A percentile compares a stretch with the other conserved stretches of the same genome.
phyloP scores from a whole-genome alignment of 2,888 invertebrate genomes.

The Polyommatus iphigenia region DNA sequence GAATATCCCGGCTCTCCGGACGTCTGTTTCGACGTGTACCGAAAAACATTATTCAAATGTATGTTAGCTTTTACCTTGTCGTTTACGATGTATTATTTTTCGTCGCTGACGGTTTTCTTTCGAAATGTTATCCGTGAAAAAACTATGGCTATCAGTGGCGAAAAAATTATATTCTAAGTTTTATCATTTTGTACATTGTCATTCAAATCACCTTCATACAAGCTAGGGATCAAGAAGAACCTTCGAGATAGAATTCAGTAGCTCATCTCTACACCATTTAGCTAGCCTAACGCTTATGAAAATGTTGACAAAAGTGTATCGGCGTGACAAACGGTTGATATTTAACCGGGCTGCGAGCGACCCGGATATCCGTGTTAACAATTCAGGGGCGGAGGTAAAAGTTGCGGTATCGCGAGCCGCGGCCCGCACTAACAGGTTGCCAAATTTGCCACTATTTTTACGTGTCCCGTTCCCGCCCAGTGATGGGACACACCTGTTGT shows the following conservation, averaged over 20 bases:
- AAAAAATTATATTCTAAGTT: too few relatives aligned
- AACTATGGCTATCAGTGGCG: too few relatives aligned
- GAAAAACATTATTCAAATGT: slow-evolving; percentile 30
- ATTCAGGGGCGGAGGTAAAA: slow-evolving; percentile 51
- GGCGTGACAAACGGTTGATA: slow-evolving; percentile 26
- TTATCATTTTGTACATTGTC: too few relatives aligned
- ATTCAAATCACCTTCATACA: too few relatives aligned
- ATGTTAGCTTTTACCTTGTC: background rate
- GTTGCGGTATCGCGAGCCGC: slow-evolving; percentile 51
- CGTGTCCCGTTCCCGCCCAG: slow-evolving; percentile 60
- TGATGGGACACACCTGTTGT: slow-evolving; percentile 76
- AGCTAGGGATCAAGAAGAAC: too few relatives aligned
- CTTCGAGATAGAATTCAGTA: too few relatives aligned
- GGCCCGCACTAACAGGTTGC: slow-evolving; percentile 68
- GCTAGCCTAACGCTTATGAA: slow-evolving; percentile 2
- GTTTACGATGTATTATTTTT: background rate
- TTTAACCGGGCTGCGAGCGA: slow-evolving; percentile 36
- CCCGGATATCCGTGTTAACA: slow-evolving; percentile 50
- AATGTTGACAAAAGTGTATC: slow-evolving; percentile 19
- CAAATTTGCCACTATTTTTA: slow-evolving; percentile 76
- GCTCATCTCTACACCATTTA: too few relatives aligned
- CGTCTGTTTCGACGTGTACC: slow-evolving; percentile 38
- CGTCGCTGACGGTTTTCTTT: background rate
- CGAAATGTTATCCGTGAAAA: background rate
- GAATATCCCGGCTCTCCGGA: slow-evolving; percentile 65